Conservation (phyloP, 1,140 invertebrate species). For the Eufriesea mexicana region DNA sequence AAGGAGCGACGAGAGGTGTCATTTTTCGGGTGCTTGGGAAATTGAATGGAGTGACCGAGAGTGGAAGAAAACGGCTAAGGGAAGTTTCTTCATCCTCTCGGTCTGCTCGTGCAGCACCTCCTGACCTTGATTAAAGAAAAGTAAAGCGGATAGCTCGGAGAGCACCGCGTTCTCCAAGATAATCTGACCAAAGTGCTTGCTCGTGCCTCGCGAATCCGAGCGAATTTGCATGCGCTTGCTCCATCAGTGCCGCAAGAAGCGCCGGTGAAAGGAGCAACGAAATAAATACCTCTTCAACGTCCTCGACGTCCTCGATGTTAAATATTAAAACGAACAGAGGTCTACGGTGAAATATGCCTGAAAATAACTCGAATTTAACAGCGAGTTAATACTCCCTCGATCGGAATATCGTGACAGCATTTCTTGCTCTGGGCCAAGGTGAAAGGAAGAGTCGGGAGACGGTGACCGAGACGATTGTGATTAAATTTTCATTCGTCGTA, state of each 20-base stretch:
- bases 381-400: background rate
- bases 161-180: background rate
- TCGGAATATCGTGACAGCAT: background rate
- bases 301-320: too few species aligned
- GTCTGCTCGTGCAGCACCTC: background rate
- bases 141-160: slow-evolving; percentile 16
- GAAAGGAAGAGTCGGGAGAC: background rate
- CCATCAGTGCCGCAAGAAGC: background rate
- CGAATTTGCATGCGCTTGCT: slow-evolving; percentile 2
- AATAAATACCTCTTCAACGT: background rate
- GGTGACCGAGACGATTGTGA: background rate
- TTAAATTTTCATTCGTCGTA: slow-evolving; percentile 24
- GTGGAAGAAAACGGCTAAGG: background rate
- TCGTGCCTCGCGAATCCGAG: background rate
- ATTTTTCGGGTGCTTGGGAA: slow-evolving; percentile 1
- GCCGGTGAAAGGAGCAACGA: background rate
- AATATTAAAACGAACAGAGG: background rate
- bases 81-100: background rate
- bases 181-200: slow-evolving; percentile 14
- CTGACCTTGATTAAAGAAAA: slow-evolving; percentile 35
- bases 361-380: background rate
- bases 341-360: background rate
- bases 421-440: background rate
- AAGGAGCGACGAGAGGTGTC: background rate
- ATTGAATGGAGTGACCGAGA: background rate